A percentile compares a stretch with the other conserved stretches of the same genome.
Conservation (phyloP, 1,140 invertebrate species). For the Babylonia areolata region DNA sequence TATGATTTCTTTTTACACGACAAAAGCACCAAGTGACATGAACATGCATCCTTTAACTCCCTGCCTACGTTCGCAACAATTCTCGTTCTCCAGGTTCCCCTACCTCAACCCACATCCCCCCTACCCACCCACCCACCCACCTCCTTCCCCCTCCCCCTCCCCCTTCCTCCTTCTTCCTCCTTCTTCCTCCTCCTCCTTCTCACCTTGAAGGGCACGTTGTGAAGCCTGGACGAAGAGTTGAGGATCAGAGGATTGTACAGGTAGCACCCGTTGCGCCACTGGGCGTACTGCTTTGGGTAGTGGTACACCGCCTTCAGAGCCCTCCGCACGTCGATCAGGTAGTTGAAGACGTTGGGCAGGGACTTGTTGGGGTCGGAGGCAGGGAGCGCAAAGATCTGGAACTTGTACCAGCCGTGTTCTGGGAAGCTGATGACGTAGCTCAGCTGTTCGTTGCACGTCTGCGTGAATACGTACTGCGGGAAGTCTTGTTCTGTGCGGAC, state of each 20-base stretch:
- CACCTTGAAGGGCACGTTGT: constrained; percentile 60
- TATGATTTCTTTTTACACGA: neutral
- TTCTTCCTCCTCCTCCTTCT: neutral
- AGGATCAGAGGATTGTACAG: constrained; percentile 66
- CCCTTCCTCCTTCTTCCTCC: no score
- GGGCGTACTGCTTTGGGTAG: constrained; percentile 73
- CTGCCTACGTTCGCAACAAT: neutral
- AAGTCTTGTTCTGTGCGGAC: constrained; percentile 37
- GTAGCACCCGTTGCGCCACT: constrained; percentile 75
- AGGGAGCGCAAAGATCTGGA: constrained; percentile 70
- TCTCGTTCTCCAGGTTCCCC: neutral
- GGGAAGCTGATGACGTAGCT: constrained; percentile 64
- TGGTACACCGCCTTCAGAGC: constrained; percentile 52
- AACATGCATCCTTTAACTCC: neutral
- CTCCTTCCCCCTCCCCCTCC: no score
- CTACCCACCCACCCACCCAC: no score
- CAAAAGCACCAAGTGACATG: neutral
- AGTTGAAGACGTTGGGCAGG: constrained; percentile 74
- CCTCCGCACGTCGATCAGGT: constrained; percentile 61
- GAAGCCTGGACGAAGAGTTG: constrained; percentile 49
- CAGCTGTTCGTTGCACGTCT: constrained; percentile 48
- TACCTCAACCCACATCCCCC: neutral
- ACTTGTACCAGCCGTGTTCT: constrained; percentile 67
- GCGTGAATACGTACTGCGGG: constrained; percentile 63
- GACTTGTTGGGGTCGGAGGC: constrained; percentile 60